Conservation (phyloP, 2,797 vertebrate species). For the Microctenopoma lineatum region DNA sequence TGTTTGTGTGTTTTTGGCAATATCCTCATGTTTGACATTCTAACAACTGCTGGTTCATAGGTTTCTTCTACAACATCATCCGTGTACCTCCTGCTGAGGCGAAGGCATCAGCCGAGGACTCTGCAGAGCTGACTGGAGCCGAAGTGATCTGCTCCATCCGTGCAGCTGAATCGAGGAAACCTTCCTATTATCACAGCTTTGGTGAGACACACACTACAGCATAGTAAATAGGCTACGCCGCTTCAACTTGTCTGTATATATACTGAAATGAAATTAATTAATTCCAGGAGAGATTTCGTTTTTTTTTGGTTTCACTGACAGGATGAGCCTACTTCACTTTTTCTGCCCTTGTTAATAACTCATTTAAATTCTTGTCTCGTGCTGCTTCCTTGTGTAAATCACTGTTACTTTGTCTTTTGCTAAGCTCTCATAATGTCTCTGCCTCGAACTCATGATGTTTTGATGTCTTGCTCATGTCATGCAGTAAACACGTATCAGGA, state of each 20-base stretch:
- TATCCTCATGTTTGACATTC: background rate
- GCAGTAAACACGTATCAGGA: background rate
- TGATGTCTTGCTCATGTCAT: slow-evolving; percentile 2
- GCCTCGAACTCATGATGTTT: slow-evolving; percentile 18
- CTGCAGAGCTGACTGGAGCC: slow-evolving; percentile 83
- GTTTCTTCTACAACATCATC: slow-evolving; percentile 91
- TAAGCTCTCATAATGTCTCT: slow-evolving; percentile 33
- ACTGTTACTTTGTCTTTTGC: slow-evolving; percentile 50
- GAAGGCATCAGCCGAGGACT: slow-evolving; percentile 42
- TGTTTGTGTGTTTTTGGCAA: background rate
- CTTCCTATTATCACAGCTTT: slow-evolving; percentile 96
- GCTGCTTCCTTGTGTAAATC: slow-evolving; percentile 51
- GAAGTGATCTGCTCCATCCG: slow-evolving; percentile 89
- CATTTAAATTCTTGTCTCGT: slow-evolving; percentile 55
- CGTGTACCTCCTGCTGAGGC: slow-evolving; percentile 83
- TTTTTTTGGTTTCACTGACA: slow-evolving; percentile 25
- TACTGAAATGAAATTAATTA: slow-evolving; percentile 30
- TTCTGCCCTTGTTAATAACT: slow-evolving; percentile 51
- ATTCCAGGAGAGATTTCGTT: slow-evolving; percentile 23
- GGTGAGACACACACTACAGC: slow-evolving; percentile 79
- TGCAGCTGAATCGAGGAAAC: slow-evolving; percentile 84
- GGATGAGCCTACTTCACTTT: slow-evolving; percentile 33
- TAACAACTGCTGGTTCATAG: slow-evolving; percentile 61
- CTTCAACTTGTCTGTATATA: slow-evolving; percentile 24
- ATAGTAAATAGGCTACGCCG: slow-evolving; percentile 18